Evolutionary conservation across 2,113 vertebrate species (phyloP), one percentile per base, ranked within the genome.

Genomic region (Geothlypis trichas): DNA sequence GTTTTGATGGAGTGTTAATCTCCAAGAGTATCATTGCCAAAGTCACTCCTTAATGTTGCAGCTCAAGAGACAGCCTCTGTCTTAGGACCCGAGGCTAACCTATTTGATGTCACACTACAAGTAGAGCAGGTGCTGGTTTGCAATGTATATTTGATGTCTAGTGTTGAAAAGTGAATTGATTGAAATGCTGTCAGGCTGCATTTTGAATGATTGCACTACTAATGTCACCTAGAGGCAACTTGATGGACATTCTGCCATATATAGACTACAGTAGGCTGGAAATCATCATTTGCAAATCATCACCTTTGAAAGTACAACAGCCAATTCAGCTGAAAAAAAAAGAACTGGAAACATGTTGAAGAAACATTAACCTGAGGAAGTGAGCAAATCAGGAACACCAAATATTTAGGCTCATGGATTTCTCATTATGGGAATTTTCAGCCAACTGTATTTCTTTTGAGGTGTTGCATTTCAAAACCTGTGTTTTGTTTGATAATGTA

Each of bases 261-360:
- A 71, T 2, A 89, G 81, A 94, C 89, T 84, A 95, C 87, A 92
- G 85, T 89, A 94, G 94, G 81, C 90, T 95, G 95, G 96, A 97
- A 97, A 96, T 84, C 94, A 95, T 97, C 91, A 96, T 97, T 97
- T 96, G 62, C 95, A 97, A 97, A 97, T 97, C 96, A 95, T 93
- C 97, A 92, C 97, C 95, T 95, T 96, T 74, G 61, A 83, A 87
- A 96, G 84, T 77, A 95, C 67, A 91, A 88, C 91, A 92, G 94
- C 72, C 46, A 81, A 59, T 87, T 95, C 96, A 91, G 49, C 28
- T 94, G n/a, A 61, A 82, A 65, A 77, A 30, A 65, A 84, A 42
- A 42, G 3, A 91, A 84, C 65, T 93, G 73, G 90, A 91, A 97
- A 96, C 91, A 97, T 71, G 88, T 90, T 97, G 95, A 96, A 96